A percentile compares a stretch with the other conserved stretches of the same genome.
Conservation (phyloP, 2,888 invertebrate genomes). For the Dorcus parallelipipedus region DNA sequence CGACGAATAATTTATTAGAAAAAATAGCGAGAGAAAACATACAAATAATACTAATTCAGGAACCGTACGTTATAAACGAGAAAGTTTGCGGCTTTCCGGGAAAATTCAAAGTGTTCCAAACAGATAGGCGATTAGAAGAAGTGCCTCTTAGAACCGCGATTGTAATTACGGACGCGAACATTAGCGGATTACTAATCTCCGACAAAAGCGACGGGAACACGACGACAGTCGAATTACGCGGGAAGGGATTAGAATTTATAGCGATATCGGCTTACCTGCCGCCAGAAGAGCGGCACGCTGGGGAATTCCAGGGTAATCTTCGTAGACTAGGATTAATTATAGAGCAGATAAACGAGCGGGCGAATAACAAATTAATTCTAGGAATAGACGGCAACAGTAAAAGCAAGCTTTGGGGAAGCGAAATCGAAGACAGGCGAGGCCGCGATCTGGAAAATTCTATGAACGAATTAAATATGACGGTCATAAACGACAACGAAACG, state of each 20-base stretch:
- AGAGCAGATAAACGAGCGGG: too few species aligned
- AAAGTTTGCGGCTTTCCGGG: too few species aligned
- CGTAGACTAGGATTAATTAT: too few species aligned
- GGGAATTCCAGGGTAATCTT: not conserved
- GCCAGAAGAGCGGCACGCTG: not conserved
- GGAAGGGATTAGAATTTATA: not conserved
- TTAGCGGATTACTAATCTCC: not conserved
- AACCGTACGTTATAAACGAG: too few species aligned
- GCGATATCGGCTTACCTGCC: not conserved
- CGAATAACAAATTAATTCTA: not conserved
- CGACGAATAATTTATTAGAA: not conserved
- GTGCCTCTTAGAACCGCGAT: not conserved
- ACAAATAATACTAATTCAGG: too few species aligned
- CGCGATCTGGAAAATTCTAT: not conserved
- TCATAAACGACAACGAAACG: not conserved
- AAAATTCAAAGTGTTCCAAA: too few species aligned
- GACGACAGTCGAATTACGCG: not conserved
- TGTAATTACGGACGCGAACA: not conserved
- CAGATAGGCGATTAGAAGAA: not conserved
- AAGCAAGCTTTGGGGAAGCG: not conserved
- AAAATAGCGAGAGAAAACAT: not conserved
- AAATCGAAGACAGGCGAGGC: not conserved
- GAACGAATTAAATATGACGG: not conserved
- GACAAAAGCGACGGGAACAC: not conserved
- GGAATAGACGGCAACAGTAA: not conserved